Evolutionary conservation across 2,113 vertebrate genomes (phyloP), one percentile per base, ranked within the genome.

Genomic region (Rhombomys opimus): DNA sequence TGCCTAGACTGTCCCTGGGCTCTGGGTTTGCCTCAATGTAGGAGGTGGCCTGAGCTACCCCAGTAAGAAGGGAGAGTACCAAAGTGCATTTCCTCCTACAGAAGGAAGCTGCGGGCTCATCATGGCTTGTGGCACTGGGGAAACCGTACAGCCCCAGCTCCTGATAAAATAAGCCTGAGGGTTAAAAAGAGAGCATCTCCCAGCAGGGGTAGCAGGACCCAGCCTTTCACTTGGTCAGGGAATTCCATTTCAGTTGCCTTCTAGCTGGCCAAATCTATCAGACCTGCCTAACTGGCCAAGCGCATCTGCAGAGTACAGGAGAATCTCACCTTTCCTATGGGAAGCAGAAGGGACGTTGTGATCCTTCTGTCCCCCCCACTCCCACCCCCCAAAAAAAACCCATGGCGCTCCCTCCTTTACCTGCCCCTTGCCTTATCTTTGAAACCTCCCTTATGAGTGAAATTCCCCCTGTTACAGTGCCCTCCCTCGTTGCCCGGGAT

Each of bases 201-300:
- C 12, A 18, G 50, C 89, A 96, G 84, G 82, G 89, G 82, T 73
- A 78, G 46, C 57, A 10, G 90, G 89, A 96, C 75, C 85, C 89
- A 50, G 30, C 27, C 73, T 67, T 32, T 84, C 78, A 70, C 84
- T 87, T 75, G 76, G 87, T 90, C 90, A 73, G 87, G 86, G 87
- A 89, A 94, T 70, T 70, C 57, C 46, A 38, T 65, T 70, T 22
- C 82, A 87, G 75, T 93, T 90, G 32, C 77, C 87, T 82, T 15
- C 7, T 22, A 72, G 87, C 32, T 14, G 86, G 50, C 46, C 57
- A 9, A 52, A 0, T 38, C 22, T 41, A 1, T 61, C 23, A 90
- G n/a, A 57, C 78, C 85, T 85, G 76, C 32, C 70, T 80, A 72
- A 92, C 70, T n/a, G 70, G 93, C 86, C 76, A 80, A 61, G 25